Percentiles rank a stretch among this genome's conserved stretches.
Conservation (phyloP, 2,113 vertebrate species). For the Echinops telfairi region DNA sequence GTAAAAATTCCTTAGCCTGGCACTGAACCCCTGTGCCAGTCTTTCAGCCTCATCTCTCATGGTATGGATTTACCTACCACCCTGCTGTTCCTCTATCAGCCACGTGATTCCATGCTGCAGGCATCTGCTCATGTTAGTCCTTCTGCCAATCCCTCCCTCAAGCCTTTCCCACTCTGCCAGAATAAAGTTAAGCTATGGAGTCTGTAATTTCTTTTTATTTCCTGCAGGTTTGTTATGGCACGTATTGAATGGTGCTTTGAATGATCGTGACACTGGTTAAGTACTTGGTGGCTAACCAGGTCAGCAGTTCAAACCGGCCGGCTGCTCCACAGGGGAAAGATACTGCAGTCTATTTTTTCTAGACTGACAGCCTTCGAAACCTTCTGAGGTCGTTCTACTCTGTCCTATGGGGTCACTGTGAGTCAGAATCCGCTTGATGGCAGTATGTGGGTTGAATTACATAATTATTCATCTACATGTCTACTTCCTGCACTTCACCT, state of each 20-base stretch:
- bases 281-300: no score
- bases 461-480: constrained; percentile 28
- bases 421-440: no score
- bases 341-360: no score
- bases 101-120: background rate
- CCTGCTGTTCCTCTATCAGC: background rate
- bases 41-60: background rate
- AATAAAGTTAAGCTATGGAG: constrained; percentile 10
- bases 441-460: background rate
- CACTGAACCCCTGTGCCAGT: background rate
- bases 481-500: constrained; percentile 25
- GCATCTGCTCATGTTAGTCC: background rate
- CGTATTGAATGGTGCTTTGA: constrained; percentile 37
- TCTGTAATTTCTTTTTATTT: constrained; percentile 34
- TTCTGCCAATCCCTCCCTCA: background rate
- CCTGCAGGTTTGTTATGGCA: background rate
- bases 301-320: no score
- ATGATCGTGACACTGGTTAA: background rate
- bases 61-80: background rate
- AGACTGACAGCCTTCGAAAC: no score
- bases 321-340: no score
- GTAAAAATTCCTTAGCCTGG: background rate
- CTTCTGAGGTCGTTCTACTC: no score
- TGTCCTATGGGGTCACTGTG: no score
- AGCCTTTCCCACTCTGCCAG: background rate